Conservation (phyloP, 2,113 vertebrate genomes). For the Microtus richardsoni region DNA sequence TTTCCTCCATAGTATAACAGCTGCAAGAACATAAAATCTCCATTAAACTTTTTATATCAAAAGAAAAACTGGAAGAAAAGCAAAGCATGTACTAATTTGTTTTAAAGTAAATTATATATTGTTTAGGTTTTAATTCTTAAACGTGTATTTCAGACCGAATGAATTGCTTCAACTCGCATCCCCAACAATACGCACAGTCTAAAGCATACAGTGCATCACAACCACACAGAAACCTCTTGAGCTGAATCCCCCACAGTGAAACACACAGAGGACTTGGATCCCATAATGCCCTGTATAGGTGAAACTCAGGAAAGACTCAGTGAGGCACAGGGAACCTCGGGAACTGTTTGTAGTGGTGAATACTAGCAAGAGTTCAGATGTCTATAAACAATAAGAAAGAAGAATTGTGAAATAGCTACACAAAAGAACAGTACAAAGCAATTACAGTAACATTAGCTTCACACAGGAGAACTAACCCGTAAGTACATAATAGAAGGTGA, state of each 20-base stretch:
- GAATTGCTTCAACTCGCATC: background rate
- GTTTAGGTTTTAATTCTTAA: constrained; percentile 44
- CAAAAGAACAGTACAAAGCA: background rate
- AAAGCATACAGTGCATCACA: background rate
- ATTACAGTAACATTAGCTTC: background rate
- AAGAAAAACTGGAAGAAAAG: background rate
- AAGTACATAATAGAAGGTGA: background rate
- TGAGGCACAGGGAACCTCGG: background rate
- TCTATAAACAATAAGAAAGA: background rate
- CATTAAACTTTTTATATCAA: background rate
- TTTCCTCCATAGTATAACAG: constrained; percentile 5
- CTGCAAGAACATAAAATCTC: background rate
- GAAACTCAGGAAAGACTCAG: background rate
- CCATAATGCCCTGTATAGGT: background rate
- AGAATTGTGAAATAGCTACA: background rate
- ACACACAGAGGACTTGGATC: background rate
- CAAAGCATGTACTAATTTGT: background rate
- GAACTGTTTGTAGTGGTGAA: background rate
- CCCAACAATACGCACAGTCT: background rate
- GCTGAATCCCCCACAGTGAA: background rate
- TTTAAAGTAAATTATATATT: constrained; percentile 23
- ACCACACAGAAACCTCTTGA: background rate
- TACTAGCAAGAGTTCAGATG: background rate
- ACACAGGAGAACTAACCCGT: background rate
- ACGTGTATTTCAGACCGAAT: background rate